Base-by-base conservation (phyloP, 2,888 invertebrate genomes). In the Eulithis prunata region DNA sequence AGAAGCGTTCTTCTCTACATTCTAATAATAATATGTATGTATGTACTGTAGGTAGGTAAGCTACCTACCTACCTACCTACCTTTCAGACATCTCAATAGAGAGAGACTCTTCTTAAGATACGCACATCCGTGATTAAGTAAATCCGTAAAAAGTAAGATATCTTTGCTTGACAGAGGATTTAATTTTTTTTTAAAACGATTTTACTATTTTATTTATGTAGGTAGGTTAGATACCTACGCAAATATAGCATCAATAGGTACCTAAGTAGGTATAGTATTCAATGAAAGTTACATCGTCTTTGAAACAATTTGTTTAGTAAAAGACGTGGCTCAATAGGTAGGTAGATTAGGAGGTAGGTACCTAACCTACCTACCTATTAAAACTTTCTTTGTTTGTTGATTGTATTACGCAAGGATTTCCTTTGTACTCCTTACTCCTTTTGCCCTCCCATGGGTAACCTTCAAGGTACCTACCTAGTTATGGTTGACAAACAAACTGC, bases 401-500 rank as follows among this genome's bases (percentile, higher is more conserved):
- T 59, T 58, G 60, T 13, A 3, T 86, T 86, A 86, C 76, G 84
- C 77, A 88, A 88, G 71, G 75, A 76, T 79, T 64, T 84, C 82
- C 85, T 90, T 90, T 90, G 88, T 87, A 79, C 86, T 32, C 32
- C 32, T 32, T 32, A 6, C 32, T 6, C 32, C 83, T 77, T 75
- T 81, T 84, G 82, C 83, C 84, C 85, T 86, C 82, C 83, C 79
- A 84, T 84, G 81, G 76, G 82, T 90, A 91, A 91, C 91, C 92
- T 92, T 92, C 91, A 86, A 86, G 88, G 86, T 80, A 85, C 14
- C 91, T 92, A 92, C 6, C 32, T 21, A 21, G 2, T 0, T 32
- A 5, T 3, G 32, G 92, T 93, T 92, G 91, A 93, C 89, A 93
- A 93, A 93, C 92, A 91, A 86, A 83, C 82, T 85, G 82, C 85